Conservation (phyloP, 2,888 invertebrate species). For the Chelonus formosanus region DNA sequence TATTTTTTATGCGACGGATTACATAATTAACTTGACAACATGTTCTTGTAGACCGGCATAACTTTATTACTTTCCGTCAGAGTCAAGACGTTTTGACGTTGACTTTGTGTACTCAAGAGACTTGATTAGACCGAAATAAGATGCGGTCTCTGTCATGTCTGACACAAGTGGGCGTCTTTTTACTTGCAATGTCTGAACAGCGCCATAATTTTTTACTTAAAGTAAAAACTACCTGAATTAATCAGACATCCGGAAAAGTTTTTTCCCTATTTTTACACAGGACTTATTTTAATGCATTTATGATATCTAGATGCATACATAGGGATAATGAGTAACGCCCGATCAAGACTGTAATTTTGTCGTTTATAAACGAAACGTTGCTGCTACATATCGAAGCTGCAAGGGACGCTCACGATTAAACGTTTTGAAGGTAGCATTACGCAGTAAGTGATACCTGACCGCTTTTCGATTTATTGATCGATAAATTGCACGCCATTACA, state of each 20-base stretch:
- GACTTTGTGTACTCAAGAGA: background rate
- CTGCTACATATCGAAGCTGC: conserved; percentile 27
- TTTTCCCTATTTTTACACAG: conserved; percentile 10
- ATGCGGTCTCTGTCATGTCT: too few species aligned
- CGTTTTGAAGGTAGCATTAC: conserved; percentile 54
- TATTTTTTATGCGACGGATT: conserved; percentile 19
- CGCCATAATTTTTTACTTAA: too few species aligned
- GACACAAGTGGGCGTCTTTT: too few species aligned
- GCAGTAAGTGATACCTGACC: conserved; percentile 55
- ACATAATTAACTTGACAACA: conserved; percentile 18
- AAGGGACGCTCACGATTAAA: conserved; percentile 34
- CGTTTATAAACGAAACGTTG: conserved; percentile 49
- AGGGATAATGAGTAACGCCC: conserved; percentile 49
- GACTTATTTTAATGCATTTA: conserved; percentile 3
- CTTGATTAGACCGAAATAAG: conserved; percentile 1
- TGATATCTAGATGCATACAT: conserved; percentile 3
- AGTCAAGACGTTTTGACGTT: conserved; percentile 20
- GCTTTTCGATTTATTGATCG: conserved; percentile 57
- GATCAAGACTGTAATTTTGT: conserved; percentile 50
- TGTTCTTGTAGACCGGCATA: conserved; percentile 15
- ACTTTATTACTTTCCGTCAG: conserved; percentile 22
- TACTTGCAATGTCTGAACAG: too few species aligned
- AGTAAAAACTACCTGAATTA: too few species aligned
- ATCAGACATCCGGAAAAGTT: background rate
- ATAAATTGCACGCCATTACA: conserved; percentile 55